Evolutionary conservation across 2,888 invertebrate genomes (phyloP).

Genomic region (Calephelis perditalis): DNA sequence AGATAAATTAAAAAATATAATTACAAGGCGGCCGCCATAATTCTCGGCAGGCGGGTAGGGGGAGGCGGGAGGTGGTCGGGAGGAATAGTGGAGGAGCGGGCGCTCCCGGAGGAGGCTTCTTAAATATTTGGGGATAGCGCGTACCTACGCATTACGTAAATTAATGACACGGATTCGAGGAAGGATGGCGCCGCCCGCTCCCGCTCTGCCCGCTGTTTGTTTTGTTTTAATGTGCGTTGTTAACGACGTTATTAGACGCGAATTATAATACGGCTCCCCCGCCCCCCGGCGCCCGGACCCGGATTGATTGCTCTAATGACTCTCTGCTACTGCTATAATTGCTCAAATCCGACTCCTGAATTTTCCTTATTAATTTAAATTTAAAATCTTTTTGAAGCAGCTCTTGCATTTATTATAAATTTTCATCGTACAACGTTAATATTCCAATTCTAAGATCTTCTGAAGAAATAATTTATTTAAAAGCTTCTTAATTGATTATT

Average conservation of each 20-base stretch:
- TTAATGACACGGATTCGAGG: conserved; percentile 79
- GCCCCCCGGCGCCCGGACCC: conserved; percentile 36
- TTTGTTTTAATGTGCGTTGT: conserved; percentile 77
- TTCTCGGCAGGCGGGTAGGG: conserved; percentile 71
- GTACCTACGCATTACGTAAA: conserved; percentile 79
- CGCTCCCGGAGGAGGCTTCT: conserved; percentile 78
- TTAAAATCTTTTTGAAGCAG: conserved; percentile 40
- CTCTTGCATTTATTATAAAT: conserved; percentile 24
- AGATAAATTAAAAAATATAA: conserved; percentile 86
- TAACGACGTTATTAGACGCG: conserved; percentile 75
- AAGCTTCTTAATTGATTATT: background rate
- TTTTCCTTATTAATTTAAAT: conserved; percentile 44
- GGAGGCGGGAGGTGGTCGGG: conserved; percentile 47
- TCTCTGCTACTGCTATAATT: conserved; percentile 68
- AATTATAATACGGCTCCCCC: conserved; percentile 57
- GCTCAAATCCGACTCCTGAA: conserved; percentile 60
- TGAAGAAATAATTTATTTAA: background rate
- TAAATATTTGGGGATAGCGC: conserved; percentile 79
- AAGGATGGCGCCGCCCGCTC: conserved; percentile 71
- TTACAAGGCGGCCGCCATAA: conserved; percentile 82
- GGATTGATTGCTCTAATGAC: conserved; percentile 70
- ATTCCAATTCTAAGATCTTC: background rate
- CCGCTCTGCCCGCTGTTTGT: conserved; percentile 65
- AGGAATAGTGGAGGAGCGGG: conserved; percentile 71
- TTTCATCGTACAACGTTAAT: conserved; percentile 1